Evolutionary conservation across 2,797 vertebrate genomes (phyloP).

Genomic region (Simalia tracyae): DNA sequence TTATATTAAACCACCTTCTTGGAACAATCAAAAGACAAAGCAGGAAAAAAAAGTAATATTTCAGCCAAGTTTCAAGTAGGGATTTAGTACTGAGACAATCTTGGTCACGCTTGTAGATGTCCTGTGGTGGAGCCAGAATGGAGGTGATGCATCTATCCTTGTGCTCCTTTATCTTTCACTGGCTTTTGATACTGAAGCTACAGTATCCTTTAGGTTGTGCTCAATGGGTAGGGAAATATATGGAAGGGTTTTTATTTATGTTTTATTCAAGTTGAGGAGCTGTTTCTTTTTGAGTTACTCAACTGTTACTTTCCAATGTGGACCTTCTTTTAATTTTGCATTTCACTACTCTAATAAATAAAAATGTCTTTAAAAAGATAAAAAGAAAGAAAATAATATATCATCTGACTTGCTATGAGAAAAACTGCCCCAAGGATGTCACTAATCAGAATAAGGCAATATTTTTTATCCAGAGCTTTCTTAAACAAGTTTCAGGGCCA

Average conservation of each 20-base stretch:
- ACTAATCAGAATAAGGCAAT: background rate
- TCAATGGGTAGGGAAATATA: background rate
- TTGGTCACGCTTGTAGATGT: no score
- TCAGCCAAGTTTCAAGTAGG: no score
- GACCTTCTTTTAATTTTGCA: background rate
- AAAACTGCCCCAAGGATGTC: background rate
- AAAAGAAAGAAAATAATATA: background rate
- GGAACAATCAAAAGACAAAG: no score
- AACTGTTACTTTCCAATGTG: background rate
- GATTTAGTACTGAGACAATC: no score
- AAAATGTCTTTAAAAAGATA: background rate
- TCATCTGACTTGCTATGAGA: background rate
- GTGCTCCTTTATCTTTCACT: no score
- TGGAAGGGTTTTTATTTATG: background rate
- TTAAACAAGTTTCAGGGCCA: conserved; percentile 7
- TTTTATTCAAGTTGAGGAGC: background rate
- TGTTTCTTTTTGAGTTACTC: background rate
- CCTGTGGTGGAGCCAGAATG: no score
- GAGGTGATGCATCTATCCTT: no score
- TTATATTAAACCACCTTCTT: no score
- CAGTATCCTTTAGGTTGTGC: background rate
- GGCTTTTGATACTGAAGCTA: no score
- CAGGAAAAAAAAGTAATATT: no score
- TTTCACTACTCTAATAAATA: background rate
- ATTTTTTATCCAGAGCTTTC: background rate